A percentile compares a stretch with the other conserved stretches of the same genome.
Evolutionary conservation across 2,888 invertebrate genomes (phyloP).

Genomic region (Cordilura impudica): DNA sequence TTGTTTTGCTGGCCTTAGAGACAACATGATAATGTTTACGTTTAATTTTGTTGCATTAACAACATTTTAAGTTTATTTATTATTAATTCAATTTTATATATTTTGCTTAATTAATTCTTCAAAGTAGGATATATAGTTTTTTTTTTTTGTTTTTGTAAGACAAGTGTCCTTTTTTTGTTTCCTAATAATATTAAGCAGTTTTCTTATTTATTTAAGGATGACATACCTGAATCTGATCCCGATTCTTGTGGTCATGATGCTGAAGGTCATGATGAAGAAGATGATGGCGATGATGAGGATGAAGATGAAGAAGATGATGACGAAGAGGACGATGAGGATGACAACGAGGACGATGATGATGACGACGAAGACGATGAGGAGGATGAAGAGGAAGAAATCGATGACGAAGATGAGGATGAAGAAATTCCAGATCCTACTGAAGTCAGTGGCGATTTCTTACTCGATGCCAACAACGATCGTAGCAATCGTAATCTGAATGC

Average conservation of each 20-base stretch:
- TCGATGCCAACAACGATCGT: constrained; percentile 79
- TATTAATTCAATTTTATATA: background rate
- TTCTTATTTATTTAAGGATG: constrained; percentile 71
- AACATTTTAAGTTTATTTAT: constrained; percentile 41
- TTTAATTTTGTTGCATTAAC: constrained; percentile 33
- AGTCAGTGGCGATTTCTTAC: constrained; percentile 75
- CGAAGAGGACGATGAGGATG: constrained; percentile 75
- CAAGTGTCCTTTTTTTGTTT: background rate
- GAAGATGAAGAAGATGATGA: constrained; percentile 78
- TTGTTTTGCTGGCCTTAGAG: constrained; percentile 75
- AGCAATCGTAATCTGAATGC: constrained; percentile 86
- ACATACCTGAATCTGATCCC: constrained; percentile 77
- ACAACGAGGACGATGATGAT: constrained; percentile 71
- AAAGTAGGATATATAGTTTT: constrained; percentile 39
- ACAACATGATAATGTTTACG: constrained; percentile 72
- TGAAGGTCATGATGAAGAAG: constrained; percentile 77
- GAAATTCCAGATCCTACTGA: constrained; percentile 73
- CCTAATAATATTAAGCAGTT: background rate
- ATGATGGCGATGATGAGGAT: constrained; percentile 77
- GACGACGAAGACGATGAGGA: constrained; percentile 75
- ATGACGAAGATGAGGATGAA: constrained; percentile 78
- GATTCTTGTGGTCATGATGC: constrained; percentile 77
- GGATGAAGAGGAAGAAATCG: constrained; percentile 77
- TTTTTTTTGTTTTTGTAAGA: background rate
- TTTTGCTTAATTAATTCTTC: constrained; percentile 40